Base-by-base conservation (phyloP, 2,113 vertebrate species). In the Trematocara zebra region DNA sequence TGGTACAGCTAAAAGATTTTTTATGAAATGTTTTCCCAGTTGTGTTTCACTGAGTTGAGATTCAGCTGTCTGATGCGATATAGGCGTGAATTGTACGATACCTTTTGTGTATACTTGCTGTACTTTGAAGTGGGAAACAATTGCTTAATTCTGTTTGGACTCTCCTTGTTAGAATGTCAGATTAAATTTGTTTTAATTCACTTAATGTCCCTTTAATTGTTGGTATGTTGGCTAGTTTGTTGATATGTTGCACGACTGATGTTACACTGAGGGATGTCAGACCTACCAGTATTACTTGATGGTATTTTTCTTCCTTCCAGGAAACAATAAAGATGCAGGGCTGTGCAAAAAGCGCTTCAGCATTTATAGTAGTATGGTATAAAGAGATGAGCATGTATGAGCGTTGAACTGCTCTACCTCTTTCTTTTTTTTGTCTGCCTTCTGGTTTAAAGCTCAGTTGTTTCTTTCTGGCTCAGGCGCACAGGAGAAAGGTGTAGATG, bases 401-500 rank as follows among this genome's bases (percentile, higher is more conserved):
- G 61, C 7, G 3, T 8, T 78, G 20, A 5, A 15, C 49, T 8
- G 80, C 78, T 85, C 69, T 78, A 35, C 8, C 37, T 76, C 35
- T 42, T 42, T 69, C 5, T 42, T 47, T 47, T 8, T 42, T 28
- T 42, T 67, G 12, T 9, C 47, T 83, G 28, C 51, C 54, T 51
- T 52, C 33, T 69, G 82, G 53, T 84, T 59, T 84, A 82, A 57
- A 8, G 49, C 42, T 74, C 49, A 17, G 44, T 64, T 56, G 42
- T 83, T 84, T 64, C 31, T 33, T 89, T 52, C 51, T 56, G 9
- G 52, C 15, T 15, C 69, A 81, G 80, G 54, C 11, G 14, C 8
- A 47, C 87, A 87, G 81, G 72, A 87, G 53, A 59, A 89, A 89
- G 74, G 89, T 92, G 89, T 89, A 5, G 82, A 88, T 93, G 91